Evolutionary conservation across 2,113 vertebrate genomes (phyloP), one percentile per base, ranked within the genome.

Genomic region (Antechinus flavipes): DNA sequence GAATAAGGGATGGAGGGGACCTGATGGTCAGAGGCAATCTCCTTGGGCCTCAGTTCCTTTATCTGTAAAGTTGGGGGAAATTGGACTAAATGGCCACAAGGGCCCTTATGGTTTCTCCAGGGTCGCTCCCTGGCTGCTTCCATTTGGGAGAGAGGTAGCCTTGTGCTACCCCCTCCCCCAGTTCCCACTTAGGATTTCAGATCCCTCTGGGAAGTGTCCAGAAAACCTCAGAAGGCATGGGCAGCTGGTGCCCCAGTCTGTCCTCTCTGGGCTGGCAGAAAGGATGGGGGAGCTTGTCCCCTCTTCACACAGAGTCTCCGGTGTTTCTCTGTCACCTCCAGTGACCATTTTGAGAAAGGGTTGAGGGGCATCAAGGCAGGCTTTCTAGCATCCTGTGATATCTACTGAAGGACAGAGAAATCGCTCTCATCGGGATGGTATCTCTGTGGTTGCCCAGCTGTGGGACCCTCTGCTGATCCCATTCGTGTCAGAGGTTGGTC

Each of bases 41-140:
- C 42, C 89, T 42, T 94, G 93, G 49, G n/a, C 50, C 90, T 95
- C 92, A 90, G 91, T 93, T 95, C 96, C 53, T 76, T 93, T 50
- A 93, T 84, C 89, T 91, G 2, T 89, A 49, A 94, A 53, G 50
- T 49, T 92, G 90, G 90, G 9, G 95, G 56, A 92, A 91, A 3
- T 95, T 93, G 42, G 42, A 46, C 6, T 68, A 92, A 61, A 94
- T 91, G 54, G 58, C 30, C 26, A 35, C 91, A 61, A 11, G 92
- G 91, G 55, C 4, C 52, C 27, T 46, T 6, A 0, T 91, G 92
- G 94, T 96, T 96, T 89, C 91, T 0, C 19, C 91, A 24, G 9
- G 2, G 27, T 58, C 9, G 27, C 50, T 93, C 8, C 90, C 10
- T 4, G 54, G 91, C 91, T 96, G 96, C 8, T 2, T 27, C 26